A percentile compares a stretch with the other conserved stretches of the same genome.
phyloP scores from a whole-genome alignment of 2,113 vertebrate genomes.

The Bambusicola thoracicus region DNA sequence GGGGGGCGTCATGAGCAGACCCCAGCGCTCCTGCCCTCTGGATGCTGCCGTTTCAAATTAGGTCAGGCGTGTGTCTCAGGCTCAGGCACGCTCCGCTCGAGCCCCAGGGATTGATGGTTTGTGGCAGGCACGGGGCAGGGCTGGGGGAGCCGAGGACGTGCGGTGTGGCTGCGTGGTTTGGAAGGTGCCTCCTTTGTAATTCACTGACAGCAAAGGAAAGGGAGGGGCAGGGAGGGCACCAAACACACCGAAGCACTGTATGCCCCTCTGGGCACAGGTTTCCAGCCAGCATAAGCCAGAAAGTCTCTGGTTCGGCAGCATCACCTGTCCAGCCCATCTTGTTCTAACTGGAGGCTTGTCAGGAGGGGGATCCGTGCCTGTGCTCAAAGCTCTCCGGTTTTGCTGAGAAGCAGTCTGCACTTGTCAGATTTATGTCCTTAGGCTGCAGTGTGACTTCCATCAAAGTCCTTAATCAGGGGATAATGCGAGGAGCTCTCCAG shows the following conservation, averaged over 20 bases:
- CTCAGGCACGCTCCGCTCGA: background rate
- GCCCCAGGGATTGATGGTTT: background rate
- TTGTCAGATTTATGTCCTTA: background rate
- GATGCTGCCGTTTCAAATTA: slow-evolving; percentile 52
- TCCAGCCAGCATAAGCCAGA: background rate
- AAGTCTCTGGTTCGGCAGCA: background rate
- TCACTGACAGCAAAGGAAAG: background rate
- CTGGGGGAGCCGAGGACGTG: accelerated
- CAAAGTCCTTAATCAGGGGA: background rate
- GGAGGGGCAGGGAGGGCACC: background rate
- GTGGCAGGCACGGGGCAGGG: background rate
- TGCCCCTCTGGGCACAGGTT: background rate
- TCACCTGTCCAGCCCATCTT: accelerated
- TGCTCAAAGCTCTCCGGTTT: background rate
- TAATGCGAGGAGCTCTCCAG: background rate
- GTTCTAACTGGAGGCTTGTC: background rate
- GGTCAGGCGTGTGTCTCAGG: slow-evolving; percentile 54
- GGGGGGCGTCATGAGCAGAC: background rate
- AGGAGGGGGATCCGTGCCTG: background rate
- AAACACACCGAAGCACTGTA: background rate
- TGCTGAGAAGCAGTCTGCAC: background rate
- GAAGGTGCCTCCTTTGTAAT: background rate
- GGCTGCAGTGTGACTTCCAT: background rate
- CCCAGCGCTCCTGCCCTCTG: background rate
- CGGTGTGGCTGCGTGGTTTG: background rate